phyloP scores from a whole-genome alignment of 2,888 invertebrate genomes.

The Crioceris asparagi region DNA sequence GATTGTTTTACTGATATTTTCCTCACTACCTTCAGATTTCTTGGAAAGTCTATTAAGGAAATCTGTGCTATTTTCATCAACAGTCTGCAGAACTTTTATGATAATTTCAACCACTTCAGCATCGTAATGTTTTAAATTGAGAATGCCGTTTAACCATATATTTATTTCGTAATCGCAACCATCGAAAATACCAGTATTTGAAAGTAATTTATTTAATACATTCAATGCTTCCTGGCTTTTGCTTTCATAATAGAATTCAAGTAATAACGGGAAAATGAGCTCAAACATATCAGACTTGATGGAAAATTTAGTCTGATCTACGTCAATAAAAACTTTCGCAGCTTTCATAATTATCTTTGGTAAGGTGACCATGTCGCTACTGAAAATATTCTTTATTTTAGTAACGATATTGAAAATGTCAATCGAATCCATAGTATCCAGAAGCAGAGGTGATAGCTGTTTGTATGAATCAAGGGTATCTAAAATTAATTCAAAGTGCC shows the following conservation, averaged over 20 bases:
- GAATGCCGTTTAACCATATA: constrained; percentile 43
- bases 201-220: constrained; percentile 45
- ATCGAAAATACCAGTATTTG: constrained; percentile 54
- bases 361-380: constrained; percentile 13
- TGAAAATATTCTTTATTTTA: constrained; percentile 8
- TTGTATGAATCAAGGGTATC: constrained; percentile 46
- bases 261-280: constrained; percentile 20
- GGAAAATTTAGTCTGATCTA: constrained; percentile 33
- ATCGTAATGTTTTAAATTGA: constrained; percentile 24
- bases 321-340: constrained; percentile 35
- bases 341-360: constrained; percentile 33
- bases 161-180: constrained; percentile 53
- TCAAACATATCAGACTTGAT: constrained; percentile 25
- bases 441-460: constrained; percentile 42
- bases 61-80: constrained; percentile 20
- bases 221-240: constrained; percentile 22
- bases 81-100: constrained; percentile 21
- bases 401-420: constrained; percentile 16
- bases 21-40: background rate
- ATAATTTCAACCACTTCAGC: constrained; percentile 25
- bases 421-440: constrained; percentile 30
- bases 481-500: constrained; percentile 36
- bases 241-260: constrained; percentile 40
- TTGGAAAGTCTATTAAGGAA: constrained; percentile 21
- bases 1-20: constrained; percentile 12